Base-by-base conservation (phyloP, 2,888 invertebrate species). In the Hoplodrina ambigua region DNA sequence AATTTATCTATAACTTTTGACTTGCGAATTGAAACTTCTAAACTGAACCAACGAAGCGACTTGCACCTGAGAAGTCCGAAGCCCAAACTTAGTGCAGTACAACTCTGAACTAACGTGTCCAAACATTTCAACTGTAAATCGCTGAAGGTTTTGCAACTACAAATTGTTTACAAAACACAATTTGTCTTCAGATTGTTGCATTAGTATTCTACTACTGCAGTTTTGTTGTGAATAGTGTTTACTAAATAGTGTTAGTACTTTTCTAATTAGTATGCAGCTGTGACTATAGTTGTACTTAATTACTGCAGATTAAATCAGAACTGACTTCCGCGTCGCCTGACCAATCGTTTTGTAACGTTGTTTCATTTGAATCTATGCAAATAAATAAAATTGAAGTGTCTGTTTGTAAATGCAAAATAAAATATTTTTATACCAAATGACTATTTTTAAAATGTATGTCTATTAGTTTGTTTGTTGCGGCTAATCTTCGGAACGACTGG, bases 201-300 rank as follows among this genome's bases (percentile, higher is more conserved):
- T 71, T 78, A 62, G 53, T 75, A 72, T 79, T 61, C 64, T 65
- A 62, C 54, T 15, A 15, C 19, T 60, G 50, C 60, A 59, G 46
- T 74, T 64, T 57, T 1, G 30, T 58, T 52, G 58, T 52, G 50
- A 55, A 69, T 44, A 50, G 52, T 54, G 52, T 52, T 63, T 30
- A 49, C 30, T 30, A 15, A 69, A 50, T 46, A 37, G 19, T 46
- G 8, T 37, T 19, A 5, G 10, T 54, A 13, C 17, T 46, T 46
- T 41, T 11, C 33, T 41, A 20, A 46, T 54, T 59, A 72, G 52
- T 54, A 72, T 72, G 30, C 65, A 65, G 60, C 30, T 30, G 8
- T 20, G 55, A 55, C 37, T 41, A 25, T 7, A 2, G 11, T 19
- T 19, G 15, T 15, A 20, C 11, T 49, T 72, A 62, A 63, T 49